Conservation (phyloP, 2,797 vertebrate species). For the Apogon talboti region DNA sequence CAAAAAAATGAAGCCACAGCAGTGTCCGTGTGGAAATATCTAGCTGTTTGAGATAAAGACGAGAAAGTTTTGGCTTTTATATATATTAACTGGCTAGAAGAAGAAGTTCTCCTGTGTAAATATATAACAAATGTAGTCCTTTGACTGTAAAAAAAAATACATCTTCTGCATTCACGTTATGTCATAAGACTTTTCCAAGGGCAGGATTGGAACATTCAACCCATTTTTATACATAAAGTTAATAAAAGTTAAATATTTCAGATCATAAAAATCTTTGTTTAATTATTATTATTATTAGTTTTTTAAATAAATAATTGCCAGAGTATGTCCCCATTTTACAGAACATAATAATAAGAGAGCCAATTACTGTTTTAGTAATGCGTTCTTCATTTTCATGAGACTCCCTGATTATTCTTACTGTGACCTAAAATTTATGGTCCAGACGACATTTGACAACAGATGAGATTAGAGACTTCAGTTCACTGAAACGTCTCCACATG, state of each 20-base stretch:
- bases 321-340: neutral
- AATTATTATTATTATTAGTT: no score
- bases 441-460: constrained; percentile 36
- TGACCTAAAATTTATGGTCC: constrained; percentile 33
- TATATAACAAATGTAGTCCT: neutral
- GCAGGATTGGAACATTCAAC: no score
- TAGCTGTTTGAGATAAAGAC: neutral
- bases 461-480: constrained; percentile 36
- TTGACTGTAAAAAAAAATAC: neutral
- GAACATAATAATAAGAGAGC: neutral
- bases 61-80: neutral
- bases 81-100: neutral
- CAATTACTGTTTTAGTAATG: neutral
- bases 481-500: constrained; percentile 28
- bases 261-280: no score
- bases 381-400: neutral
- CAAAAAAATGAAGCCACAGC: neutral
- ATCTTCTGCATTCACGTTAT: no score
- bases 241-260: neutral
- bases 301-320: neutral
- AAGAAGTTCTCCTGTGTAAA: neutral
- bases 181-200: neutral
- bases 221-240: neutral
- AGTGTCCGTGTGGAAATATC: neutral
- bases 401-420: neutral